These are phyloP conservation scores for Acleris sparsana DNA, from an alignment of 2,888 invertebrate species.

Conservation along the genomic window DNA sequence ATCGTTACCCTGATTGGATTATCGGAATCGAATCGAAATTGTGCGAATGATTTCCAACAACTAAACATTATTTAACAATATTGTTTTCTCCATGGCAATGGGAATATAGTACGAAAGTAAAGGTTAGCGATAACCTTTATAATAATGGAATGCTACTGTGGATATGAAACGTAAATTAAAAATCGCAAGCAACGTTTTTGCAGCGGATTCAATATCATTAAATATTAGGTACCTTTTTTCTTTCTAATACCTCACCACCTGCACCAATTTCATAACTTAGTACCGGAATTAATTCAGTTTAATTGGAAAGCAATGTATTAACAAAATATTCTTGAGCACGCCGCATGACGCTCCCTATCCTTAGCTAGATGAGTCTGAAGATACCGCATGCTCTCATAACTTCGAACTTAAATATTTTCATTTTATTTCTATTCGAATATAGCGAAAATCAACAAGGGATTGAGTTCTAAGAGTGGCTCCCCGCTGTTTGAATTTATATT, in stretches of 20 bases:
- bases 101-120: too few relatives aligned
- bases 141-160: too few relatives aligned
- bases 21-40: not conserved
- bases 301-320: constrained; percentile 62
- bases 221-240: too few relatives aligned
- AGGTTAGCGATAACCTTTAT: too few relatives aligned
- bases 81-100: too few relatives aligned
- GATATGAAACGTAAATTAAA: too few relatives aligned
- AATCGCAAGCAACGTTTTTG: too few relatives aligned
- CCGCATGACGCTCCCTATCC: constrained; percentile 53
- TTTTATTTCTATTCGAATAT: constrained; percentile 23
- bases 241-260: too few relatives aligned
- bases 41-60: not conserved
- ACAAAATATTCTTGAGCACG: constrained; percentile 58
- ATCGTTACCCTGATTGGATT: constrained; percentile 28
- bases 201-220: too few relatives aligned
- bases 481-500: constrained; percentile 7
- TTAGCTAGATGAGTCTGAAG: constrained; percentile 10
- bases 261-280: too few relatives aligned
- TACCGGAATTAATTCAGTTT: not conserved
- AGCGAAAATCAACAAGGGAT: constrained; percentile 1
- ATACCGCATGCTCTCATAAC: constrained; percentile 23
- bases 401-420: constrained; percentile 15
- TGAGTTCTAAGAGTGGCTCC: constrained; percentile 17
- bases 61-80: too few relatives aligned